Conservation (phyloP, 1,140 invertebrate species). For the Temnothorax curvispinosus region DNA sequence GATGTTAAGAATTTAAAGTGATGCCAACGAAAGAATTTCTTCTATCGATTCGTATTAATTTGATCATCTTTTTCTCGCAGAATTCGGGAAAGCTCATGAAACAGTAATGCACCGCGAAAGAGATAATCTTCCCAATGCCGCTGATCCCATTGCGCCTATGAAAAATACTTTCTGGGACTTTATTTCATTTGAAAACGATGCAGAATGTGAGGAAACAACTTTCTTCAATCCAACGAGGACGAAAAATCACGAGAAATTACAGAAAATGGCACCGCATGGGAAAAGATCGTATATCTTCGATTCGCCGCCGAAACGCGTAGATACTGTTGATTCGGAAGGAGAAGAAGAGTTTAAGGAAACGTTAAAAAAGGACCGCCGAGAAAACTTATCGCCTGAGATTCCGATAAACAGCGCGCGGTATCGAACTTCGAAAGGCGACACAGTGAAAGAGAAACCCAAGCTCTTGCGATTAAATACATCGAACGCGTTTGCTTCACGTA, state of each 20-base stretch:
- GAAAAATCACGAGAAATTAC: background rate
- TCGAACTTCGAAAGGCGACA: background rate
- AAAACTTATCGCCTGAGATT: background rate
- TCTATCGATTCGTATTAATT: background rate
- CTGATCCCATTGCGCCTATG: background rate
- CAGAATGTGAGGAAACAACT: background rate
- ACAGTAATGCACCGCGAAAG: background rate
- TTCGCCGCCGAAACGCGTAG: background rate
- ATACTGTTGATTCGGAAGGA: background rate
- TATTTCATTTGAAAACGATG: constrained; percentile 12
- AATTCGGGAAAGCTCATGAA: background rate
- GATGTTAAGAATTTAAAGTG: background rate
- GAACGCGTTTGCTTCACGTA: background rate
- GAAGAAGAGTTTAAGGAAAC: background rate
- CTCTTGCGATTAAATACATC: background rate
- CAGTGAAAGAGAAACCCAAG: background rate
- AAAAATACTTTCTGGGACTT: constrained; percentile 12
- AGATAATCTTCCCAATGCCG: background rate
- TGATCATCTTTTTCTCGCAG: background rate
- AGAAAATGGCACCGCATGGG: background rate
- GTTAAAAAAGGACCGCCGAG: background rate
- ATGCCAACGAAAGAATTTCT: background rate
- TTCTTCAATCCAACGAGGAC: background rate
- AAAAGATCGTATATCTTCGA: background rate
- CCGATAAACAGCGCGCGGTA: background rate